Evolutionary conservation across 2,888 invertebrate genomes (phyloP), one percentile per base, ranked within the genome.

Genomic region (Aporophyla nigra): DNA sequence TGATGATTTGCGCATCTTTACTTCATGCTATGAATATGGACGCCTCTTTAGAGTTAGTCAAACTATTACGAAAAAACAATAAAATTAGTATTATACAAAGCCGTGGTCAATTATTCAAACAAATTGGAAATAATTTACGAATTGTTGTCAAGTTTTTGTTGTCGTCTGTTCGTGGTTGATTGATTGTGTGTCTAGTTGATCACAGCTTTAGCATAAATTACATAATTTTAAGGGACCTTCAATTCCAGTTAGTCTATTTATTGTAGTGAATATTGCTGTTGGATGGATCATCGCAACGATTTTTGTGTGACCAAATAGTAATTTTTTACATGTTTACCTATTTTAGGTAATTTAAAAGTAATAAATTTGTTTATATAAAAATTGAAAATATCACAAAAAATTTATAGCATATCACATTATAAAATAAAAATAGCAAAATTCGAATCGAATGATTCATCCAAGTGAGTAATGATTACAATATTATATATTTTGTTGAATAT

Each of bases 191-290:
- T 92, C 86, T 95, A 94, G 90, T 96, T 96, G 96, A 95, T 93
- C 96, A 95, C 95, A 89, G 95, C 93, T 95, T 94, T 93, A 90
- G 90, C 90, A 93, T 94, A 93, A 94, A 94, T 93, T 95, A 95
- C 94, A 95, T 96, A 96, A 96, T 96, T 96, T 94, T 96, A 96
- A 96, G 96, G 96, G 96, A 96, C 96, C 96, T 96, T 96, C 93
- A 96, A 96, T 96, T 96, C 96, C 96, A 96, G 93, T 96, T 96
- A 96, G 96, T 96, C 95, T 96, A 96, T 95, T 94, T 95, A 96
- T 95, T 96, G 96, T 96, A 96, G 95, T 94, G 87, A 93, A 93
- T 93, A 94, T 93, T 92, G 91, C 94, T 92, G 79, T 93, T 93
- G 93, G 95, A 92, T 94, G 95, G 94, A 95, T 95, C 95, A 93